phyloP scores from a whole-genome alignment of 2,888 invertebrate species.

The Graphium colonna region DNA sequence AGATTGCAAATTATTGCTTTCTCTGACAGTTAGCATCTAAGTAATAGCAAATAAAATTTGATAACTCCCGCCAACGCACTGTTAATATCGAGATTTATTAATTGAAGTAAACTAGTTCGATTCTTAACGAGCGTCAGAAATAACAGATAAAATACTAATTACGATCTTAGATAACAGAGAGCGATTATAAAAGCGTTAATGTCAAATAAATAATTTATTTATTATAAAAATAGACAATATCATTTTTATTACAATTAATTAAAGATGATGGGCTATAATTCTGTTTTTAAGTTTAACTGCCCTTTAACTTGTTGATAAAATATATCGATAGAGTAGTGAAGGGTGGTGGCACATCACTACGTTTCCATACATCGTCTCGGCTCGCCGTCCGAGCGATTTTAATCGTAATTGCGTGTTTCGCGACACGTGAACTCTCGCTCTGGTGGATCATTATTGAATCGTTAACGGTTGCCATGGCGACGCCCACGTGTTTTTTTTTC shows the following conservation, averaged over 20 bases:
- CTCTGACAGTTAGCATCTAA: slow-evolving; percentile 4
- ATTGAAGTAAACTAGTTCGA: slow-evolving; percentile 7
- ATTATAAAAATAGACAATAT: no score
- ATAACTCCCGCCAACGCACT: slow-evolving; percentile 13
- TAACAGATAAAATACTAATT: background rate
- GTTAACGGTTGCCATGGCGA: slow-evolving; percentile 61
- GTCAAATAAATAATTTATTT: slow-evolving; percentile 25
- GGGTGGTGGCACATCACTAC: slow-evolving; percentile 37
- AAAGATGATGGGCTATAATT: background rate
- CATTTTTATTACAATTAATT: no score
- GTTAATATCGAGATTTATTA: background rate
- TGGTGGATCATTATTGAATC: slow-evolving; percentile 65
- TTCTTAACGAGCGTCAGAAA: background rate
- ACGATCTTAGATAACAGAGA: background rate
- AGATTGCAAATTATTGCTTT: slow-evolving; percentile 6
- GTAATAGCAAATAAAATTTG: slow-evolving; percentile 6
- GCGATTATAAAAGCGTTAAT: no score
- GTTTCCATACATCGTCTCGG: slow-evolving; percentile 30
- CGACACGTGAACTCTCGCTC: slow-evolving; percentile 62
- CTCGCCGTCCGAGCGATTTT: slow-evolving; percentile 43
- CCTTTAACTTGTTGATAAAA: no score
- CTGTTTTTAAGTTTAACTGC: slow-evolving; percentile 15
- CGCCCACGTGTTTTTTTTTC: slow-evolving; percentile 52
- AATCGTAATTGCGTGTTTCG: slow-evolving; percentile 68
- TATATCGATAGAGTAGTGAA: slow-evolving; percentile 28